phyloP scores from a whole-genome alignment of 64 coral and sea anemone genomes.

The Acropora tenuis region DNA sequence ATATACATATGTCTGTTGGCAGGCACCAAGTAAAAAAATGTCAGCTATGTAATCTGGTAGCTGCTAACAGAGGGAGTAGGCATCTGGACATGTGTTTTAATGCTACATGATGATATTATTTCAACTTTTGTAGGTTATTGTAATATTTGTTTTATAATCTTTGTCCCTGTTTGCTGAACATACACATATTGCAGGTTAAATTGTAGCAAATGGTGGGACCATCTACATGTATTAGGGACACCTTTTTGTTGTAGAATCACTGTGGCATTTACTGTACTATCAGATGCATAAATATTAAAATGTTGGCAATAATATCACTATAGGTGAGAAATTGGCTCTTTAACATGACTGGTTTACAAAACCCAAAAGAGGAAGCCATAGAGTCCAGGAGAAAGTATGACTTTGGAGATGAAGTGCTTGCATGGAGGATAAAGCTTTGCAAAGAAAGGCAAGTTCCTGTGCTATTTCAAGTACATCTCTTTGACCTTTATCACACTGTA shows the following conservation, averaged over 20 bases:
- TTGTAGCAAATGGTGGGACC: background rate
- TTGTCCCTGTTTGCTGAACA: background rate
- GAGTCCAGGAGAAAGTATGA: background rate
- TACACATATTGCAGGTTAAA: background rate
- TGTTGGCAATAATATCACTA: too few species aligned
- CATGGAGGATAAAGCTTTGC: background rate
- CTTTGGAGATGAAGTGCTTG: conserved; percentile 20
- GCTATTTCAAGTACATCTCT: too few species aligned
- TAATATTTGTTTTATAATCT: background rate
- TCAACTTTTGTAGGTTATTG: background rate
- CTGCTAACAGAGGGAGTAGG: conserved; percentile 4
- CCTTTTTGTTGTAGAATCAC: background rate
- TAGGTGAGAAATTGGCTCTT: too few species aligned
- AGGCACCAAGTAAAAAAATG: conserved; percentile 16
- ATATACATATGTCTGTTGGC: background rate
- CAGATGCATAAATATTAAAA: too few species aligned
- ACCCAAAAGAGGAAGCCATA: conserved; percentile 23
- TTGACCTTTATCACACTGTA: too few species aligned
- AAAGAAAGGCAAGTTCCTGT: too few species aligned
- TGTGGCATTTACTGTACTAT: background rate
- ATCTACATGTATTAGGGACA: background rate
- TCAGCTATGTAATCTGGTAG: conserved; percentile 10
- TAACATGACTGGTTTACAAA: background rate
- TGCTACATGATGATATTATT: background rate
- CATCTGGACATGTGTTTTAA: conserved; percentile 5